Conservation (phyloP, 2,113 vertebrate species). For the Cervus canadensis region DNA sequence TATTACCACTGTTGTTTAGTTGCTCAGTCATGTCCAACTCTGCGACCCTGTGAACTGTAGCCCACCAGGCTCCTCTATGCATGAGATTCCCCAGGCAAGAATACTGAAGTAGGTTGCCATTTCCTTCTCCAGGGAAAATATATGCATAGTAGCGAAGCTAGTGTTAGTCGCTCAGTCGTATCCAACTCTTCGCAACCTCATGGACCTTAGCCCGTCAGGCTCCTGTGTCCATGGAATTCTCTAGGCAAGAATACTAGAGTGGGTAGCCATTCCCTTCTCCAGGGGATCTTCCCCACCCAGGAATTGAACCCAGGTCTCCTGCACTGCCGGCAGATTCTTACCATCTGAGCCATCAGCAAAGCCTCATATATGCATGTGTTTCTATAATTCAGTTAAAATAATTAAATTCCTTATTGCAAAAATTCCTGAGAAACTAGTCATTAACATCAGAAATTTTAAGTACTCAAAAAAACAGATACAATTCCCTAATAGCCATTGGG, state of each 20-base stretch:
- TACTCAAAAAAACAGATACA: not conserved
- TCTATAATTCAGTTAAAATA: not conserved
- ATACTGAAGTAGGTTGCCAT: not conserved
- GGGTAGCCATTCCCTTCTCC: not conserved
- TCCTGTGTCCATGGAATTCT: not conserved
- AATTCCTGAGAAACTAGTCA: conserved; percentile 4
- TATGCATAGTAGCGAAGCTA: not conserved
- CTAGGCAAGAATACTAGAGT: not conserved
- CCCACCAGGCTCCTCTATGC: not conserved
- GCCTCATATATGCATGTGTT: not conserved
- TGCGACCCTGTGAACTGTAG: not conserved
- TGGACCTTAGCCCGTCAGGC: not conserved
- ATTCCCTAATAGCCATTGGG: not conserved
- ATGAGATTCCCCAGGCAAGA: not conserved
- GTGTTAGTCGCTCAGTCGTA: not conserved
- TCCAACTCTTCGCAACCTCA: not conserved
- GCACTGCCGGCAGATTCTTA: not conserved
- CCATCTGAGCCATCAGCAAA: not conserved
- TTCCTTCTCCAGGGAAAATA: not conserved
- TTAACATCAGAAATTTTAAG: not conserved
- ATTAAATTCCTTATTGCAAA: not conserved
- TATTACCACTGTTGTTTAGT: not conserved
- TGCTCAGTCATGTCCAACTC: not conserved
- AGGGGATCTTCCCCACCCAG: not conserved
- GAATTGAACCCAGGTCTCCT: not conserved